Base-by-base conservation (phyloP, 2,888 invertebrate genomes). In the Iphiclides podalirius region DNA sequence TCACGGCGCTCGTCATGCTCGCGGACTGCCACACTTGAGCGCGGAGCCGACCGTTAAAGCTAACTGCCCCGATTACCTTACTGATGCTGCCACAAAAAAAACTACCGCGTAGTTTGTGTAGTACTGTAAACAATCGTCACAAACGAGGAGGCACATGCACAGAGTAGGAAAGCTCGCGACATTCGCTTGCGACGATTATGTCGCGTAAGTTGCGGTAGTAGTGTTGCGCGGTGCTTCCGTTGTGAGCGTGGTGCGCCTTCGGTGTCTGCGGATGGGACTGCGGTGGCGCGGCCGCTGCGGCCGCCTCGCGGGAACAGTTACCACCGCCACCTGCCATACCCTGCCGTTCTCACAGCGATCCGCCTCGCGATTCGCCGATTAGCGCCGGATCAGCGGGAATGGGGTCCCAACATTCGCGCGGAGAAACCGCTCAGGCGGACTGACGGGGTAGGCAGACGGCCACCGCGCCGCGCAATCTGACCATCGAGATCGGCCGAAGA, bases 21-120 rank as follows among this genome's bases (percentile, higher is more conserved):
- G 84, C 80, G 79, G 79, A 80, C 85, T 78, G 79, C 83, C 84
- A 84, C 87, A 88, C 80, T 84, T 77, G 82, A 88, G 79, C 85
- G 87, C 83, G 77, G 85, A 82, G 68, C 79, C 85, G 79, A 88
- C 88, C 88, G 88, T 88, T 88, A 87, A 85, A 72, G 70, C 75
- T 88, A 80, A 87, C 81, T 87, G 88, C 87, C 87, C 88, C 88
- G 86, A 87, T 88, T 86, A 86, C 82, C 75, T 78, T 80, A 75
- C 81, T 72, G 70, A 70, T 67, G 67, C 67, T 69, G 68, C 69
- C 72, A 74, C 63, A 72, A 80, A 83, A 82, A 61, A 60, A 61
- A 56, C 47, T 54, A 47, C 53, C 40, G 38, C 44, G 40, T 38
- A 34, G 1, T 28, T 17, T 53, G 47, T 52, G 41, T 53, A 51